phyloP scores from a whole-genome alignment of 2,888 invertebrate species.

The Leptinotarsa peninsularis region DNA sequence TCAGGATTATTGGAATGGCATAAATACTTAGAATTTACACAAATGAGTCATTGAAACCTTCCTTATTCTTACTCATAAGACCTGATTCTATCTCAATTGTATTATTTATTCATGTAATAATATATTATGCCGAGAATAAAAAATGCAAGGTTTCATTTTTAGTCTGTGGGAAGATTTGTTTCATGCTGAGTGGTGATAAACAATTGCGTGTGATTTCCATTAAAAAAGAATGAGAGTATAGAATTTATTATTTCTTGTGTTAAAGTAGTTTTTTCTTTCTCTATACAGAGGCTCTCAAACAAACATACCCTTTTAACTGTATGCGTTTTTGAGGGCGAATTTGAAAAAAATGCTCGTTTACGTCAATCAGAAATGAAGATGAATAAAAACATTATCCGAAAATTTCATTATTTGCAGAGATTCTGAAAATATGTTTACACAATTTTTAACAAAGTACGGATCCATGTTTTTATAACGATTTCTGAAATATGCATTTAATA shows the following conservation, averaged over 20 bases:
- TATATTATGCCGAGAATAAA: constrained; percentile 23
- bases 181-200: constrained; percentile 32
- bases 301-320: no score
- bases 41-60: constrained; percentile 32
- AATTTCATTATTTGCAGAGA: no score
- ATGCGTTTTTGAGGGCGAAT: no score
- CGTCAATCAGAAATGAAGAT: no score
- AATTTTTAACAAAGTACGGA: no score
- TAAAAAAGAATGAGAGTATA: not conserved
- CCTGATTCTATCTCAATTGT: not conserved
- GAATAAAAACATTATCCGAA: no score
- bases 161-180: constrained; percentile 27
- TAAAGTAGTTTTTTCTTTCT: not conserved
- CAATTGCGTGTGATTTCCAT: constrained; percentile 12
- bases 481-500: no score
- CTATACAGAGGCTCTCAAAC: no score
- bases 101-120: not conserved
- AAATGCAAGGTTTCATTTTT: constrained; percentile 37
- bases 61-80: constrained; percentile 17
- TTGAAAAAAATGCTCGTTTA: no score
- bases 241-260: not conserved
- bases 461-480: no score
- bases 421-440: no score
- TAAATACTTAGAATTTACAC: constrained; percentile 33
- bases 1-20: not conserved